Base-by-base conservation (phyloP, 1,140 invertebrate species). In the Chrysomallon squamiferum region DNA sequence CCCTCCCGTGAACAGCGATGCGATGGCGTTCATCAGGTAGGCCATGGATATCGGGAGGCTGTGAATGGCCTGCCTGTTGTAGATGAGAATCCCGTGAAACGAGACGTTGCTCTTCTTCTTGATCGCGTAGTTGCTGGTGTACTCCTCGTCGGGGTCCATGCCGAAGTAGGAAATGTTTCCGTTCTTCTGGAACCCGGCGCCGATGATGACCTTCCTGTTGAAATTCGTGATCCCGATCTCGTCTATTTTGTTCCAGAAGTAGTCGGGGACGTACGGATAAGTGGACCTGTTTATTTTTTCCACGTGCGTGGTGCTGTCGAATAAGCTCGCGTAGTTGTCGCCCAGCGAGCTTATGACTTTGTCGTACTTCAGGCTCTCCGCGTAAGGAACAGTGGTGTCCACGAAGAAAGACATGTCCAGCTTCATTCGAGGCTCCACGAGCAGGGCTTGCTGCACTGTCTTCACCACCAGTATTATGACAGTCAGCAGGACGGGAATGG, bases 61-160 rank as follows among this genome's bases (percentile, higher is more conserved):
- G 78, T 93, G 92, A 77, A 89, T 90, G 0, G 92, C 84, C 68
- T 88, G 85, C 57, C 87, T 85, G 63, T 88, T 88, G 72, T 87
- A 88, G 61, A n/a, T n/a, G n/a, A n/a, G n/a, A n/a, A n/a, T n/a
- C n/a, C n/a, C n/a, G n/a, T n/a, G n/a, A n/a, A n/a, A n/a, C n/a
- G n/a, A n/a, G n/a, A n/a, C n/a, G n/a, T n/a, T n/a, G n/a, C n/a
- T n/a, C n/a, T n/a, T n/a, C n/a, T 80, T 80, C 0, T 77, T 81
- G 2, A 47, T 69, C 18, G 56, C 62, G 22, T 50, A 58, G 6
- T 62, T 29, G n/a, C 50, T 54, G 29, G 25, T n/a, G n/a, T n/a
- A n/a, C n/a, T n/a, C n/a, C n/a, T n/a, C n/a, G n/a, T n/a, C n/a
- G n/a, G n/a, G n/a, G n/a, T n/a, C n/a, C n/a, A n/a, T n/a, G n/a